Percentiles rank a stretch among this genome's conserved stretches.
Evolutionary conservation across 2,888 invertebrate species (phyloP).

Genomic region (Melangyna quadrimaculata): DNA sequence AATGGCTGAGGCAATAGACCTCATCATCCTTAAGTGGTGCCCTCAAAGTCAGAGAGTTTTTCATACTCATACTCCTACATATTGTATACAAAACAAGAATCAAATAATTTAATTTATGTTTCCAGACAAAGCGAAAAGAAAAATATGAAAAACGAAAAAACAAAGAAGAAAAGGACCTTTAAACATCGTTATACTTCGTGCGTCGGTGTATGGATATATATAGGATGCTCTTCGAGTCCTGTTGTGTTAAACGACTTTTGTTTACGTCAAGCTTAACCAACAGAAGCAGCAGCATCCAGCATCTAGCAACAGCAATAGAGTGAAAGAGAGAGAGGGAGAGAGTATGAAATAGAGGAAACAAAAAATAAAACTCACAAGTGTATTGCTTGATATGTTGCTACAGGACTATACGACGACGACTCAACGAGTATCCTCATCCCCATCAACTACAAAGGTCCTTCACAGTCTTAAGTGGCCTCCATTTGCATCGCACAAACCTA

Average conservation of each 20-base stretch:
- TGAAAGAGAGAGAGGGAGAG: not conserved
- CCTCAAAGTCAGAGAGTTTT: constrained; percentile 44
- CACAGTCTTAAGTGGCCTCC: constrained; percentile 66
- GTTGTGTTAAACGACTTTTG: constrained; percentile 66
- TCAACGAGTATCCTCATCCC: constrained; percentile 41
- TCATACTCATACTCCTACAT: not conserved
- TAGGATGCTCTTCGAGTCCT: constrained; percentile 34
- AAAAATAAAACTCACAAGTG: constrained; percentile 16
- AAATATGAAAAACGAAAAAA: constrained; percentile 41
- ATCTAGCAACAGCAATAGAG: not conserved
- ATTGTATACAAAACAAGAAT: constrained; percentile 39
- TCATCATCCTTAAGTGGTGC: constrained; percentile 65
- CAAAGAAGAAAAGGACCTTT: constrained; percentile 37
- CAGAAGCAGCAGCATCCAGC: not conserved
- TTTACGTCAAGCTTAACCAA: constrained; percentile 44
- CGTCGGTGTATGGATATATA: constrained; percentile 4
- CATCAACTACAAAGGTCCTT: constrained; percentile 58
- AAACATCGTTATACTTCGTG: constrained; percentile 16
- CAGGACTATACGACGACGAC: not conserved
- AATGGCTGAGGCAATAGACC: constrained; percentile 61
- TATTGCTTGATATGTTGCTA: constrained; percentile 6
- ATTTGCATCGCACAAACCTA: constrained; percentile 60
- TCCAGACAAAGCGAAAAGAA: constrained; percentile 42
- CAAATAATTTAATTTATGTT: constrained; percentile 72
- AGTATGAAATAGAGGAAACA: too few species aligned